Base-by-base conservation (phyloP, 1,140 invertebrate genomes). In the Camponotus pennsylvanicus region DNA sequence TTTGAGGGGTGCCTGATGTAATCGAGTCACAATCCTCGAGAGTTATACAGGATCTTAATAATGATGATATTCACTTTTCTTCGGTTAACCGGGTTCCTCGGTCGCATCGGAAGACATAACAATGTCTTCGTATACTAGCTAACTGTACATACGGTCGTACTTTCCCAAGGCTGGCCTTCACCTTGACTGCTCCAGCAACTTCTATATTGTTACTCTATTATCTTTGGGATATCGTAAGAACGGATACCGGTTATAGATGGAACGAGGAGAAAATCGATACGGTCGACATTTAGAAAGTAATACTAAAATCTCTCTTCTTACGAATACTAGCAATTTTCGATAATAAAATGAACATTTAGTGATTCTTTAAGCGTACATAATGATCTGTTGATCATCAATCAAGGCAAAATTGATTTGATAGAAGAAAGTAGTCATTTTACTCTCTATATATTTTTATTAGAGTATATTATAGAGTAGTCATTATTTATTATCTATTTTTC, bases 161-260 rank as follows among this genome's bases (percentile, higher is more conserved):
- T 90, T 89, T 90, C 85, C 37, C 75, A 57, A 52, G 64, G 15
- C 34, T 64, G 88, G 55, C 89, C 89, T 90, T 90, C 82, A 90
- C 89, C 89, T 89, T 90, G 78, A 89, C 85, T 70, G 21, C 15
- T 52, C 15, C 15, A 7, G 21, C 8, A 5, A 27, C 15, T 57
- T 34, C n/a, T 52, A 59, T 55, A 70, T 57, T 70, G 27, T 80
- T 70, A 42, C 52, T 59, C 9, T 9, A 57, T 70, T 80, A 61
- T 79, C n/a, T 66, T 37, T 34, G 4, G 42, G 13, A 32, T 67
- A 67, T 80, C 21, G 70, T 59, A 52, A 52, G 2, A 45, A 49
- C 49, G 37, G 15, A 49, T 34, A 1, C 32, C 13, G 13, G 57
- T 80, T 59, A n/a, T 27, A 32, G 15, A 57, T 15, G 15, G 34